phyloP scores from a whole-genome alignment of 1,140 invertebrate species.

The Heliconius melpomene region DNA sequence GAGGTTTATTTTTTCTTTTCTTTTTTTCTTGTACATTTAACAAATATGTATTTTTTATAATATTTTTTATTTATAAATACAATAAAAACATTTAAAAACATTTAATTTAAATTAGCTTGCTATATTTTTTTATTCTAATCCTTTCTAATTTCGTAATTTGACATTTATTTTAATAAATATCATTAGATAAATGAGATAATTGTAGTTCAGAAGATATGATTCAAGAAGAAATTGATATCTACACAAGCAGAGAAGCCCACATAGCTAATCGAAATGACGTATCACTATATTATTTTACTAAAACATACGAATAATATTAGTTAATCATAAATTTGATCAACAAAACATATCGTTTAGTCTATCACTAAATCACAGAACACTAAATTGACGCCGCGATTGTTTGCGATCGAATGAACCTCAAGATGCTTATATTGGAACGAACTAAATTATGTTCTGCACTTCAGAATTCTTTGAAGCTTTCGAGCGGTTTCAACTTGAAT shows the following conservation, averaged over 20 bases:
- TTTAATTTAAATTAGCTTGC: not conserved
- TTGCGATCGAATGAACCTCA: not conserved
- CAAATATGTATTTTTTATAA: not conserved
- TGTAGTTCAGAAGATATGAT: too few relatives aligned
- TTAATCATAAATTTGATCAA: not conserved
- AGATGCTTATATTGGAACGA: not conserved
- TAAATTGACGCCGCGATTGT: not conserved
- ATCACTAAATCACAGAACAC: not conserved
- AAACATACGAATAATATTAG: too few relatives aligned
- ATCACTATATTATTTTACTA: too few relatives aligned
- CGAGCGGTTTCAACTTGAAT: not conserved
- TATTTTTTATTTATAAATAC: too few relatives aligned
- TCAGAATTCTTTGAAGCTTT: conserved; percentile 4
- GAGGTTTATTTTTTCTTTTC: not conserved
- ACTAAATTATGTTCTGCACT: not conserved
- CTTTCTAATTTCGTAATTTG: not conserved
- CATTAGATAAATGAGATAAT: too few relatives aligned
- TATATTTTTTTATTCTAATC: not conserved
- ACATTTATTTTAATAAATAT: too few relatives aligned
- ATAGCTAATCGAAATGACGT: too few relatives aligned
- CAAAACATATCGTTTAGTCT: not conserved
- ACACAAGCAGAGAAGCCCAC: too few relatives aligned
- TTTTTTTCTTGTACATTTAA: not conserved
- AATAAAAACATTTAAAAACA: too few relatives aligned
- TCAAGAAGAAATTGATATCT: too few relatives aligned